These are phyloP conservation scores for Egretta garzetta DNA, from an alignment of 2,113 vertebrate species.

Conservation along the genomic window DNA sequence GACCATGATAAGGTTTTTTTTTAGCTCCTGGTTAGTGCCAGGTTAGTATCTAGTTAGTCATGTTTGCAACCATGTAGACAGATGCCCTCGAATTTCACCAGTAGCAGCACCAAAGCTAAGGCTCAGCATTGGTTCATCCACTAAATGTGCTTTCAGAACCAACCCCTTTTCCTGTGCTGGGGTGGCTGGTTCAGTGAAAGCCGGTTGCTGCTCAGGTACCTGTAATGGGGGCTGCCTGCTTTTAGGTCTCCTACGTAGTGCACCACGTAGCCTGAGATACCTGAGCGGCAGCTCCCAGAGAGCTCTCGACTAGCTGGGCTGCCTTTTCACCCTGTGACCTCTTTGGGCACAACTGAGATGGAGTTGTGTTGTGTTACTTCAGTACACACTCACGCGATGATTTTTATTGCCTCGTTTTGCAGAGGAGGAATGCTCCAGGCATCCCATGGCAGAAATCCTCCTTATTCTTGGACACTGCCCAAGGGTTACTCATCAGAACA, in stretches of 20 bases:
- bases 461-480: constrained; percentile 10
- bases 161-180: not conserved
- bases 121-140: not conserved
- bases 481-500: constrained; percentile 29
- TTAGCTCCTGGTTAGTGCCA: not conserved
- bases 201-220: rapidly evolving
- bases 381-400: not conserved
- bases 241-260: rapidly evolving
- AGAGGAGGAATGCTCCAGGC: not conserved
- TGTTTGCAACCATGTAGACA: not conserved
- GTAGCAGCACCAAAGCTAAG: rapidly evolving
- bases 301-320: rapidly evolving
- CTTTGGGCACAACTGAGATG: not conserved
- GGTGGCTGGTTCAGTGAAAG: not conserved
- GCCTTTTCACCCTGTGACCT: not conserved
- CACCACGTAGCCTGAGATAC: rapidly evolving
- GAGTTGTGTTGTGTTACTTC: not conserved
- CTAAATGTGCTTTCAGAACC: not conserved
- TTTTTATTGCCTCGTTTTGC: not conserved
- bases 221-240: not conserved
- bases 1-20: not conserved
- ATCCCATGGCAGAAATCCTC: not conserved
- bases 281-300: not conserved
- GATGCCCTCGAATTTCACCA: rapidly evolving
- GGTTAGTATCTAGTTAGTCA: not conserved